Percentiles rank a stretch among this genome's conserved stretches.
phyloP scores from a whole-genome alignment of 2,797 vertebrate species.

The Halcyon chelicuti region DNA sequence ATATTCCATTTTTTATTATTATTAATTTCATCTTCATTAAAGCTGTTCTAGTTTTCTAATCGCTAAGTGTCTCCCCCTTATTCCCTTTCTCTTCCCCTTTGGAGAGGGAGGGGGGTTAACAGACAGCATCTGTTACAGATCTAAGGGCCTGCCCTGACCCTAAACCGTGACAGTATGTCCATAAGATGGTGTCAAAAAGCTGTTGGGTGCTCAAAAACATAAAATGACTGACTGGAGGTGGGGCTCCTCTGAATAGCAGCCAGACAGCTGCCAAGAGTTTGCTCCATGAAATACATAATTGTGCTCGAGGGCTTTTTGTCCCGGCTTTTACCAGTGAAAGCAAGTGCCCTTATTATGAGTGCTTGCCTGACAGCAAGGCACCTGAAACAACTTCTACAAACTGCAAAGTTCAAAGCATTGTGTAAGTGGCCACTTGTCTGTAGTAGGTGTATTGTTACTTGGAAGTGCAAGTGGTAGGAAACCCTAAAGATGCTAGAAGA shows the following conservation, averaged over 20 bases:
- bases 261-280: not conserved
- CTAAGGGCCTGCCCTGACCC: no score
- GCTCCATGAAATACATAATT: not conserved
- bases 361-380: not conserved
- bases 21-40: no score
- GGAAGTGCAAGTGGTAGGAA: not conserved
- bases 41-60: no score
- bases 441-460: not conserved
- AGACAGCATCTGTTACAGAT: no score
- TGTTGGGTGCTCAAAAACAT: not conserved
- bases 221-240: not conserved
- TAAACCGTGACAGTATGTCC: not conserved
- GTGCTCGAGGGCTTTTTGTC: not conserved
- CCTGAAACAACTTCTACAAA: not conserved
- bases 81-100: no score
- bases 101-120: no score
- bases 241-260: not conserved
- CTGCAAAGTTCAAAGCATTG: not conserved
- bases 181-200: not conserved
- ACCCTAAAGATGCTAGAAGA: not conserved
- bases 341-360: accelerated
- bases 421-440: not conserved
- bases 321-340: not conserved
- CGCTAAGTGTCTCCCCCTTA: no score
- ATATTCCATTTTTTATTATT: no score